Evolutionary conservation across 2,113 vertebrate genomes (phyloP).

Genomic region (Hippocampus zosterae): DNA sequence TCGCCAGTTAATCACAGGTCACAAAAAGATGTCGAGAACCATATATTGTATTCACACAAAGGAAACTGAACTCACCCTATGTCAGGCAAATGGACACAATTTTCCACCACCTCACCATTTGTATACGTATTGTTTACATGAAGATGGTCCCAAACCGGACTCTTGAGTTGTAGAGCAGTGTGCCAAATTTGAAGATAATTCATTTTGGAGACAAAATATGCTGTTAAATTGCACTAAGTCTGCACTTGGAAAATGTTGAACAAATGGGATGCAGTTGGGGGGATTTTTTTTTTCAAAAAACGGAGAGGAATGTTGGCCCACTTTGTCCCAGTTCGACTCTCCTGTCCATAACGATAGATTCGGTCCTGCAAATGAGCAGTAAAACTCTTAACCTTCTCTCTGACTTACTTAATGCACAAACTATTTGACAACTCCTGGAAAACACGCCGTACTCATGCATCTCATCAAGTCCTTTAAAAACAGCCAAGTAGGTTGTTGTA

Average conservation of each 20-base stretch:
- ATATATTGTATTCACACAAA: no score
- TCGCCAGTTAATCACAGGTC: no score
- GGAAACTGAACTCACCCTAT: no score
- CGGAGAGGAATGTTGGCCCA: conserved; percentile 51
- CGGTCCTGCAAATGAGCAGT: conserved; percentile 20
- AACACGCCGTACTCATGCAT: not conserved
- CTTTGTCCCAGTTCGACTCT: conserved; percentile 38
- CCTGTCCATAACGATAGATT: conserved; percentile 34
- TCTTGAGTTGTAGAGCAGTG: not conserved
- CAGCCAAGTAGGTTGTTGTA: not conserved
- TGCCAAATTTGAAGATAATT: not conserved
- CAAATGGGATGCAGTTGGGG: conserved; percentile 42
- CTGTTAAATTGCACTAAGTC: conserved; percentile 24
- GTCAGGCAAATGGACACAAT: no score
- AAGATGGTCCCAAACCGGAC: not conserved
- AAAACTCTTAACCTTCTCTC: conserved; percentile 26
- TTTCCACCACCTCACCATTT: no score
- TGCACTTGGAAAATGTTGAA: conserved; percentile 62
- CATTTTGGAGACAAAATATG: not conserved
- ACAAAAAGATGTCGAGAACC: no score
- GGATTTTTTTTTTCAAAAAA: conserved; percentile 31
- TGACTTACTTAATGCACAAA: conserved; percentile 22
- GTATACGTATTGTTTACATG: no score
- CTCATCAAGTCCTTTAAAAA: not conserved
- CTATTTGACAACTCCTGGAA: conserved; percentile 1